phyloP scores from a whole-genome alignment of 1,140 invertebrate genomes.

The Holotrichia oblita region DNA sequence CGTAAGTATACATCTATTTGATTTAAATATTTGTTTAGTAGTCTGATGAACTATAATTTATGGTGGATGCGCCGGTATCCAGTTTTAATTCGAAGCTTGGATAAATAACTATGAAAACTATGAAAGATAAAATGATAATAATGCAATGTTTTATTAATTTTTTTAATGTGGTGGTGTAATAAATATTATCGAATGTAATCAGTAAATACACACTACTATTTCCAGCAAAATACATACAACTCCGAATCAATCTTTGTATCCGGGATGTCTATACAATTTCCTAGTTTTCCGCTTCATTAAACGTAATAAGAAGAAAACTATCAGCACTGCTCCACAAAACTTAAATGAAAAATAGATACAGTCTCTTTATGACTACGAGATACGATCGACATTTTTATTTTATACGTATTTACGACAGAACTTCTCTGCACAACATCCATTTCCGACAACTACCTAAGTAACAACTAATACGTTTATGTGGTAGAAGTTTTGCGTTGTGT shows the following conservation, averaged over 20 bases:
- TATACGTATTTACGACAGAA: constrained; percentile 19
- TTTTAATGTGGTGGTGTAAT: no score
- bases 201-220: no score
- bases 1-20: no score
- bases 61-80: no score
- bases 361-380: constrained; percentile 17
- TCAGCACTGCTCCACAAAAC: constrained; percentile 1
- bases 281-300: constrained; percentile 22
- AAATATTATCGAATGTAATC: no score
- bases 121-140: no score
- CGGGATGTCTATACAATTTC: background rate
- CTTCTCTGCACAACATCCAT: constrained; percentile 30
- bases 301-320: background rate
- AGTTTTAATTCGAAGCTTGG: no score
- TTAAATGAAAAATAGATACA: constrained; percentile 31
- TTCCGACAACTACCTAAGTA: constrained; percentile 25
- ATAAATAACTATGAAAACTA: no score
- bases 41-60: no score
- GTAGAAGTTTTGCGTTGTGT: background rate
- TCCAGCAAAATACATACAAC: background rate
- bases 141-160: no score
- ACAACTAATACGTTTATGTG: constrained; percentile 20
- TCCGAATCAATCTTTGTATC: background rate
- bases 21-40: no score
- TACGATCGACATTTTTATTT: constrained; percentile 14